A percentile compares a stretch with the other conserved stretches of the same genome.
Conservation (phyloP, 2,797 vertebrate species). For the Lemur catta region DNA sequence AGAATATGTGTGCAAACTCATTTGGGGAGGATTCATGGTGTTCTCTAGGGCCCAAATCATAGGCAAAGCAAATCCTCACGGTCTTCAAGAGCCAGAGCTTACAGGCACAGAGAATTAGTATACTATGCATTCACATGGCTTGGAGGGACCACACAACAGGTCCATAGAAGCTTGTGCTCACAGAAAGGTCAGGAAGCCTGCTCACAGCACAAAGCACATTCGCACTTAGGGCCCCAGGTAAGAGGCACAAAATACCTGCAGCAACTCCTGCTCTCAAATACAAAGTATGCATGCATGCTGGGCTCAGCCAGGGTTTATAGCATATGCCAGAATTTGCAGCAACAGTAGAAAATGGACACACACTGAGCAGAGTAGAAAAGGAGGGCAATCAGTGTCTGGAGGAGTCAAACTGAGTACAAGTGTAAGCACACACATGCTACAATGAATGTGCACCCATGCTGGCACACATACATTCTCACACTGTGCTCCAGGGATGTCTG, state of each 20-base stretch:
- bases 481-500: constrained; percentile 20
- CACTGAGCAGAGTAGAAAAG: not conserved
- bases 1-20: not conserved
- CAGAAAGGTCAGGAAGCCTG: constrained; percentile 34
- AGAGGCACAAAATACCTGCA: constrained; percentile 41
- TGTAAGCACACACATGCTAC: constrained; percentile 68
- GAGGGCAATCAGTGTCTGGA: not conserved
- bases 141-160: not conserved
- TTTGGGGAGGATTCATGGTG: not conserved
- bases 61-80: constrained; percentile 13
- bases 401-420: not conserved
- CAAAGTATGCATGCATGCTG: constrained; percentile 52
- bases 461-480: constrained; percentile 27
- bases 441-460: constrained; percentile 17
- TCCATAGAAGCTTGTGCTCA: constrained; percentile 30
- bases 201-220: constrained; percentile 31
- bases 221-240: not conserved
- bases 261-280: constrained; percentile 36
- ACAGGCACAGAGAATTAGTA: not conserved
- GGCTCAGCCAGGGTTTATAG: constrained; percentile 54
- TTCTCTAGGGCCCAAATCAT: not conserved
- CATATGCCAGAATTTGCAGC: constrained; percentile 45
- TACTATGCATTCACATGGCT: not conserved
- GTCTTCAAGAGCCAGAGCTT: constrained; percentile 41
- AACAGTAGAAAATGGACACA: constrained; percentile 39